A percentile compares a stretch with the other conserved stretches of the same genome.
These are phyloP conservation scores for Metacarcinus magister DNA, from an alignment of 2,888 invertebrate species.

Conservation along the genomic window DNA sequence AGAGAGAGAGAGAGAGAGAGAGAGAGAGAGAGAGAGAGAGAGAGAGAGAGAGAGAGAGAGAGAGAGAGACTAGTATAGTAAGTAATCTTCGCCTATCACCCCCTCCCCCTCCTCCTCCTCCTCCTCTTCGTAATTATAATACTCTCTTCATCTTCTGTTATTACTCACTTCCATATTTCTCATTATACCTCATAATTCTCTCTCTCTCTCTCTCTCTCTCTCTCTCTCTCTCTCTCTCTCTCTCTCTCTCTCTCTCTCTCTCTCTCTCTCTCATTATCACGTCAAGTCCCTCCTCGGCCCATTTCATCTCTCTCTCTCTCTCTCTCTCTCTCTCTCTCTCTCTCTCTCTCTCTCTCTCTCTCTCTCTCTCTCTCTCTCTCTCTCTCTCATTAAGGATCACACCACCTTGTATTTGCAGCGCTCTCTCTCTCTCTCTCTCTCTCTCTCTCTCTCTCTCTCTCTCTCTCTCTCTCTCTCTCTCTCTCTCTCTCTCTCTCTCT, in stretches of 20 bases:
- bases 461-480: not conserved
- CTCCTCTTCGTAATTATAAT: not conserved
- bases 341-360: too few species aligned
- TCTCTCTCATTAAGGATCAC: not conserved
- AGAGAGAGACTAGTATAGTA: too few species aligned
- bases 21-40: not conserved
- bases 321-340: too few species aligned
- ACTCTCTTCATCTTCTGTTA: not conserved
- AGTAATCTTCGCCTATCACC: not conserved
- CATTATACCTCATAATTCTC: not conserved
- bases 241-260: too few species aligned
- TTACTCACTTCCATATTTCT: not conserved
- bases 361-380: not conserved
- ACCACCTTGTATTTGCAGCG: not conserved
- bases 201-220: not conserved
- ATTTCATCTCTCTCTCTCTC: too few species aligned
- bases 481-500: too few species aligned
- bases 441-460: not conserved
- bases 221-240: too few species aligned
- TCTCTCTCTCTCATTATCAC: not conserved
- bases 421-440: not conserved
- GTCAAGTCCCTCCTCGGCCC: not conserved
- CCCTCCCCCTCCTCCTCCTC: slow-evolving; percentile 6
- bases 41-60: too few species aligned
- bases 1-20: not conserved